phyloP scores from a whole-genome alignment of 1,140 invertebrate species.

The Heliothis virescens region DNA sequence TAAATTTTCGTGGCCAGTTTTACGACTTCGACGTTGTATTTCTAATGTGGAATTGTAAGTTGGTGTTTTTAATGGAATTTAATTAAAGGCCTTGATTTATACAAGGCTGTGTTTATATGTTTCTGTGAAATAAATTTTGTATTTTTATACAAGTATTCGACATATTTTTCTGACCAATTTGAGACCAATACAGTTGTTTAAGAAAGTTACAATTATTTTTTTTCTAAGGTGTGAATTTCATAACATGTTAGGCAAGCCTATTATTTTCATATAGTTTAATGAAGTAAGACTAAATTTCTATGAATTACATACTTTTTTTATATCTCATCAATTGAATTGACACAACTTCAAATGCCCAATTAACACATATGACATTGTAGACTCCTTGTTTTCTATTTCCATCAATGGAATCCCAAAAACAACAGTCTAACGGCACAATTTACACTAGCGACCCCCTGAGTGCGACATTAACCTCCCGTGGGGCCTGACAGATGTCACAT shows the following conservation, averaged over 20 bases:
- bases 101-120: background rate
- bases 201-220: no score
- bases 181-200: background rate
- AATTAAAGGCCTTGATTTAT: background rate
- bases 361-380: no score
- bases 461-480: constrained; percentile 16
- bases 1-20: constrained; percentile 25
- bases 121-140: background rate
- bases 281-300: no score
- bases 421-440: background rate
- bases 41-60: background rate
- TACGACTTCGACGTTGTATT: constrained; percentile 34
- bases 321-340: no score
- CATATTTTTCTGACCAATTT: background rate
- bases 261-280: no score
- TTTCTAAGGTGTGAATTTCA: no score
- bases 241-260: no score
- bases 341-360: no score
- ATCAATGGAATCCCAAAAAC: background rate
- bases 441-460: background rate
- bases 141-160: background rate
- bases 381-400: background rate
- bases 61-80: constrained; percentile 25
- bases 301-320: no score
- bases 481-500: constrained; percentile 16